Conservation (phyloP, 2,797 vertebrate genomes). For the Buceros bicornis region DNA sequence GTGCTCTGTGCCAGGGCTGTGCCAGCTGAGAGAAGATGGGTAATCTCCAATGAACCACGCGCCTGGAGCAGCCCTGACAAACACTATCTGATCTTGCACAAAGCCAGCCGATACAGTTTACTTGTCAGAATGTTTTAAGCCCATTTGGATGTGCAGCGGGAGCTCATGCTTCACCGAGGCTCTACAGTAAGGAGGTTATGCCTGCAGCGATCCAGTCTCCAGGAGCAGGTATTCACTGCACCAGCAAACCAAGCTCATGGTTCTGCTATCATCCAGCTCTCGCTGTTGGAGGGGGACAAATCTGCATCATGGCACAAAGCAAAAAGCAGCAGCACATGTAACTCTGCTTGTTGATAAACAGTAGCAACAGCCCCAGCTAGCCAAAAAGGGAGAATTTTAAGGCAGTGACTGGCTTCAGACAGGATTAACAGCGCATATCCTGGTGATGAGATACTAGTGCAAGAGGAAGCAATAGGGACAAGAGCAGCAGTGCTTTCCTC, state of each 20-base stretch:
- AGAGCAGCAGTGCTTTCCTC: not conserved
- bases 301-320: fast-evolving
- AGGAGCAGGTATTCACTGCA: not conserved
- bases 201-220: not conserved
- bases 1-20: fast-evolving
- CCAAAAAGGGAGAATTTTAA: not conserved
- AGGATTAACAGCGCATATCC: conserved; percentile 9
- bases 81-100: not conserved
- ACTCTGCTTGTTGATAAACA: not conserved
- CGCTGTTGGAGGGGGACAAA: not conserved
- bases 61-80: conserved; percentile 27
- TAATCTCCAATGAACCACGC: not conserved
- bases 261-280: not conserved
- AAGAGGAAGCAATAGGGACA: not conserved
- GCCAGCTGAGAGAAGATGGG: not conserved
- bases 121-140: conserved; percentile 42
- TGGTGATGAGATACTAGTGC: not conserved
- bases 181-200: not conserved
- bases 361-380: not conserved
- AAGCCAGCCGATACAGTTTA: not conserved
- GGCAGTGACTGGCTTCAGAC: not conserved
- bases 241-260: not conserved
- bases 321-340: not conserved
- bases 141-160: not conserved
- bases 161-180: not conserved